Base-by-base conservation (phyloP, 2,113 vertebrate genomes). In the Hippolais icterina region DNA sequence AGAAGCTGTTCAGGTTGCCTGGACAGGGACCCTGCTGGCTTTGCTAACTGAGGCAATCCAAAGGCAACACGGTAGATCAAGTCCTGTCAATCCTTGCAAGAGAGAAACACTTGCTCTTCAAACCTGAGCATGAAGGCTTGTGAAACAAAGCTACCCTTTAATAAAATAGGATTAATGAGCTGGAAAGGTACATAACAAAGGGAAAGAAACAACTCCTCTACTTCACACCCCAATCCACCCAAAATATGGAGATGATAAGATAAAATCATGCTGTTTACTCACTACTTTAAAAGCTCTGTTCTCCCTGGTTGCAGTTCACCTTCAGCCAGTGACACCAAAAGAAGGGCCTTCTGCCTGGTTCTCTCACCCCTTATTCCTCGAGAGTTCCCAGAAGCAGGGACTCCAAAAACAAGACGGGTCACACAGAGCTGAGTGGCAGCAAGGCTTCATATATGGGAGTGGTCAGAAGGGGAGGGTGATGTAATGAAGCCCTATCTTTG, bases 371-470 rank as follows among this genome's bases (percentile, higher is more conserved):
- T 56, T 59, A 12, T 27, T 72, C 90, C 37, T 86, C 70, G 54
- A 81, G 75, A 15, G 47, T 4, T 80, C 39, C 31, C 60, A 63
- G 66, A 33, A 86, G 47, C 50, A 72, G 35, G 12, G 41, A 35
- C 80, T 90, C 60, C 50, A 35, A 75, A 90, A 64, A 22, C 66
- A 33, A 37, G 49, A 64, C 22, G 0, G 1, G 39, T 42, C 49
- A 68, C 41, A 41, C 27, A 14, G n/a, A 60, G 59, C 82, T 1
- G 35, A 59, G 61, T 20, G 80, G 91, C 68, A 72, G 65, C 83
- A 78, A 88, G 81, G 37, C 92, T 94, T 95, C 92, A 95, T 93
- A 71, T 89, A 92, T 28, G 90, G 95, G 96, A 95, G 95, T 65
- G 90, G 96, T 94, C 87, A 91, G 91, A 68, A 74, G 54, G 46